Evolutionary conservation across 2,113 vertebrate genomes (phyloP).

Genomic region (Glareola pratincola): DNA sequence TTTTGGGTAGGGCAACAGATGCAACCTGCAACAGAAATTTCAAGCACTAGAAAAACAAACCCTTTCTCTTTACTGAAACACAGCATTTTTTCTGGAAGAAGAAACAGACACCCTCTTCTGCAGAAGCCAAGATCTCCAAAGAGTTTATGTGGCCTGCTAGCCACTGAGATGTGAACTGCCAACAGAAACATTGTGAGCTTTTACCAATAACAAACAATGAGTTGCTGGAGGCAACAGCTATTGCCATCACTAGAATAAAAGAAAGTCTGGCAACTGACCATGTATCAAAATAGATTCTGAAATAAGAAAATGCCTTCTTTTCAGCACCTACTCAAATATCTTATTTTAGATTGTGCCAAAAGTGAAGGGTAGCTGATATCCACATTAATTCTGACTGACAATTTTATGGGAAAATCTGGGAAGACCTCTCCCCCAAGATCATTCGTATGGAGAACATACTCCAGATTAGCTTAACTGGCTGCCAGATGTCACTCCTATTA

Average conservation of each 20-base stretch:
- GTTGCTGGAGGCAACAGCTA: constrained; percentile 13
- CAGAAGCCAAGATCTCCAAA: constrained; percentile 9
- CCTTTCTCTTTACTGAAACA: not conserved
- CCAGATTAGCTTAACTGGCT: not conserved
- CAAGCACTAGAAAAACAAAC: not conserved
- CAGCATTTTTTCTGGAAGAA: not conserved
- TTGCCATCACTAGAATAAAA: constrained; percentile 9
- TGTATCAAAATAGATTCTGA: constrained; percentile 31
- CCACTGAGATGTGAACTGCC: not conserved
- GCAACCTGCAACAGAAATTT: not conserved
- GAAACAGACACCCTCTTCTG: not conserved
- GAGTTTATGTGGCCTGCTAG: not conserved
- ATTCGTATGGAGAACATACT: not conserved
- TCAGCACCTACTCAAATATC: constrained; percentile 17
- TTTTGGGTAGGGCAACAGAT: not conserved
- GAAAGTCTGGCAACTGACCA: constrained; percentile 12
- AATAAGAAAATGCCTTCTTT: constrained; percentile 23
- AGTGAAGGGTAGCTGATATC: not conserved
- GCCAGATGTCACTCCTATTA: not conserved
- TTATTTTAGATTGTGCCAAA: constrained; percentile 8
- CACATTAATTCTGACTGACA: constrained; percentile 28
- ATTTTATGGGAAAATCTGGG: constrained; percentile 13
- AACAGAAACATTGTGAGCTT: constrained; percentile 27
- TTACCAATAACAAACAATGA: constrained; percentile 25
- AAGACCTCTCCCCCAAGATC: not conserved